Evolutionary conservation across 35 echinoderm and acorn worm genomes (phyloP).

Genomic region (Strongylocentrotus purpuratus): DNA sequence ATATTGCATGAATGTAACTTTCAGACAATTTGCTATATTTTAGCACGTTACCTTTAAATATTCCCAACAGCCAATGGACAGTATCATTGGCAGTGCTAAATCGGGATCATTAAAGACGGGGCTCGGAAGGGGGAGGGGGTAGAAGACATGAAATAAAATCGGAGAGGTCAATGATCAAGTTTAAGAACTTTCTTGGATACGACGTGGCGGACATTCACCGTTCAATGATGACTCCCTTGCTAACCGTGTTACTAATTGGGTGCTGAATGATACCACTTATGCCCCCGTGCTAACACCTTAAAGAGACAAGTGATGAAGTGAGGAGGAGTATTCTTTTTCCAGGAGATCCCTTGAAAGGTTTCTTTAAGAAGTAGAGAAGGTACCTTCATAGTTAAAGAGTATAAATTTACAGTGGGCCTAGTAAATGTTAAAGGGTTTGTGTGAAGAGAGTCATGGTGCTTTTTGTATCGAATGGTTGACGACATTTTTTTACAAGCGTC

Average conservation of each 20-base stretch:
- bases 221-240: neutral
- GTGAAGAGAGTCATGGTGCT: too few relatives aligned
- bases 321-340: neutral
- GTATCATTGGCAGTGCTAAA: neutral
- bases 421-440: too few relatives aligned
- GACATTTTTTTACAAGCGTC: too few relatives aligned
- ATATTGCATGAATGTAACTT: too few relatives aligned
- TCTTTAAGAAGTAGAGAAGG: too few relatives aligned
- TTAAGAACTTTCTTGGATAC: neutral
- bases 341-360: neutral
- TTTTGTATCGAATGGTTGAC: too few relatives aligned
- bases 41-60: neutral
- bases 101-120: neutral
- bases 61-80: neutral
- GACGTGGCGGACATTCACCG: neutral
- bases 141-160: neutral
- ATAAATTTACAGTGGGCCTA: too few relatives aligned
- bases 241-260: neutral
- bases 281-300: neutral
- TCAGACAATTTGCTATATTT: neutral
- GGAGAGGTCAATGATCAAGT: neutral
- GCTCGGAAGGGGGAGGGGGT: neutral
- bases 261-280: slow-evolving; percentile 7
- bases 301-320: neutral
- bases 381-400: too few relatives aligned